Evolutionary conservation across 2,888 invertebrate species (phyloP).

Genomic region (Oxystoma pomonae): DNA sequence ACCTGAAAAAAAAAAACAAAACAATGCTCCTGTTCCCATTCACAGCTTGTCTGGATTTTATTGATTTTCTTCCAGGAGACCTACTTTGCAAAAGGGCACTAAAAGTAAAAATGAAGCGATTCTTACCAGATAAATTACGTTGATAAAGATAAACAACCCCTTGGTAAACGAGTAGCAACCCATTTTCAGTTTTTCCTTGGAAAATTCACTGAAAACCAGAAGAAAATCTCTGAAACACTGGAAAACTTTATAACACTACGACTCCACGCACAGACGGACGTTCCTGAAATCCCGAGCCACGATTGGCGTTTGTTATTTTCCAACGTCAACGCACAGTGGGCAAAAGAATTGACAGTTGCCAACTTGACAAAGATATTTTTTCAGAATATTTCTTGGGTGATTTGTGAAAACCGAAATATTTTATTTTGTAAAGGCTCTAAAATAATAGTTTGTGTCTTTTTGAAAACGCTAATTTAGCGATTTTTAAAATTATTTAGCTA

Average conservation of each 20-base stretch:
- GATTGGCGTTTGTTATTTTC: background rate
- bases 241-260: background rate
- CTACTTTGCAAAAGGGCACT: background rate
- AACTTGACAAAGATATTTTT: too few relatives aligned
- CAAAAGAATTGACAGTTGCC: too few relatives aligned
- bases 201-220: background rate
- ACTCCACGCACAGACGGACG: background rate
- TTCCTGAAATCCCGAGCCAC: background rate
- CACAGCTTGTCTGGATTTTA: background rate
- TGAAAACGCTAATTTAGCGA: too few relatives aligned
- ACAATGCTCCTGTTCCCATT: background rate
- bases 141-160: constrained; percentile 66
- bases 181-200: constrained; percentile 38
- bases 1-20: background rate
- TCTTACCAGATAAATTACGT: constrained; percentile 72
- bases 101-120: background rate
- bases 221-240: background rate
- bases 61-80: background rate
- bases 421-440: too few relatives aligned
- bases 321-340: background rate
- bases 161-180: constrained; percentile 69
- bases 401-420: too few relatives aligned
- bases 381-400: too few relatives aligned
- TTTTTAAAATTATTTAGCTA: too few relatives aligned
- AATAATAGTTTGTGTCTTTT: too few relatives aligned